A percentile compares a stretch with the other conserved stretches of the same genome.
These are phyloP conservation scores for Batillaria attramentaria DNA, from an alignment of 1,140 invertebrate genomes.

Conservation along the genomic window DNA sequence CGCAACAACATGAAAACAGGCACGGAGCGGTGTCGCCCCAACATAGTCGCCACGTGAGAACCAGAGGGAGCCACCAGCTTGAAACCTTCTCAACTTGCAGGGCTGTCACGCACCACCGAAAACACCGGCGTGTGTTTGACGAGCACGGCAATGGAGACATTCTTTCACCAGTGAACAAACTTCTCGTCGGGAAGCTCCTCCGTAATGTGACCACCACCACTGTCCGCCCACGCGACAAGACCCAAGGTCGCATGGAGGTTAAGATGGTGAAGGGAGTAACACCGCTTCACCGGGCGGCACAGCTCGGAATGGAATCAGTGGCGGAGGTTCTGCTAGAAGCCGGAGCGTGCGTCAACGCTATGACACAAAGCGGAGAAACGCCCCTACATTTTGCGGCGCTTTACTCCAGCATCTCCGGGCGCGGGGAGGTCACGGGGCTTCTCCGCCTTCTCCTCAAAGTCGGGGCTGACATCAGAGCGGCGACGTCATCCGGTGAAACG, in stretches of 20 bases:
- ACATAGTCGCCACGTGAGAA: too few species aligned
- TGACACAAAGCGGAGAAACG: constrained; percentile 7
- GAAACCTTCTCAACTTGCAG: neutral
- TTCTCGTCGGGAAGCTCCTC: neutral
- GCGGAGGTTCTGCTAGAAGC: constrained; percentile 4
- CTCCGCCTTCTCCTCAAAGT: neutral
- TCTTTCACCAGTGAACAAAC: neutral
- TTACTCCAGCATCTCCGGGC: constrained; percentile 18
- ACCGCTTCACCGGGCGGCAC: neutral
- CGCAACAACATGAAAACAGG: too few species aligned
- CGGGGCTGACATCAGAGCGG: constrained; percentile 11
- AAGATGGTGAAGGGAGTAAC: neutral
- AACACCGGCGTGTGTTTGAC: neutral
- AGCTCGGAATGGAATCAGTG: constrained; percentile 27
- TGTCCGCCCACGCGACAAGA: neutral
- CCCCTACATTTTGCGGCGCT: constrained; percentile 19
- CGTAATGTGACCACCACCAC: neutral
- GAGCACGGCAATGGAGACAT: neutral
- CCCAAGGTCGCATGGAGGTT: neutral
- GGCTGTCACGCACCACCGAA: neutral
- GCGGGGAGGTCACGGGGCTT: constrained; percentile 9
- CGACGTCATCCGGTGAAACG: neutral
- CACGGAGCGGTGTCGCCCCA: too few species aligned
- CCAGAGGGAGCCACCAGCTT: too few species aligned
- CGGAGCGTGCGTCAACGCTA: constrained; percentile 15